Percentiles rank a stretch among this genome's conserved stretches.
Conservation (phyloP, 2,113 vertebrate species). For the Labeo rohita region DNA sequence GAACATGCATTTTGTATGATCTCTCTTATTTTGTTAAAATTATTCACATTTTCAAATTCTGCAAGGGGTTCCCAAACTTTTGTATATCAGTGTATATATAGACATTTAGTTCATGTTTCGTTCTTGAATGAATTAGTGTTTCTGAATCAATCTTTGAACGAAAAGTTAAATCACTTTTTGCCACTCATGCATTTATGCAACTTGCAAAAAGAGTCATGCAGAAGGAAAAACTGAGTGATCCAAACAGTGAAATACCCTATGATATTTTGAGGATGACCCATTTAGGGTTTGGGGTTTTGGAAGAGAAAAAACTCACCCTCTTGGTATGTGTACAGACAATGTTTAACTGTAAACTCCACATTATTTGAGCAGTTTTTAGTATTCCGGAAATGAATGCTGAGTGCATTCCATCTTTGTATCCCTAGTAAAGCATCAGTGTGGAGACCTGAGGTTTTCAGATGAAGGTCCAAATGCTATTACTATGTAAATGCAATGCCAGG, state of each 20-base stretch:
- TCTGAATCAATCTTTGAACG: not conserved
- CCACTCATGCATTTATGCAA: not conserved
- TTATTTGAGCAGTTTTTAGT: not conserved
- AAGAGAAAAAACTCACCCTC: not conserved
- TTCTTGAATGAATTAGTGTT: not conserved
- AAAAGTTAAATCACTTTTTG: not conserved
- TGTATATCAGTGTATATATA: not conserved
- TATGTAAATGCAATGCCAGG: constrained; percentile 78
- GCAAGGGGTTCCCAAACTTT: no score
- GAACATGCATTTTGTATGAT: no score
- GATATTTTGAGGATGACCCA: not conserved
- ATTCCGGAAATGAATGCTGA: constrained; percentile 6
- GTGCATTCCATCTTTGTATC: constrained; percentile 47
- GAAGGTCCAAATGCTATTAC: constrained; percentile 74
- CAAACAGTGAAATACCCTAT: not conserved
- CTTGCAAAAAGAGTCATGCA: not conserved
- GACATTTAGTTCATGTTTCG: not conserved
- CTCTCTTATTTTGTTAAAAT: no score
- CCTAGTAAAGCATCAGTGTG: constrained; percentile 44
- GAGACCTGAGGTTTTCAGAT: constrained; percentile 58
- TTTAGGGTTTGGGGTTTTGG: no score
- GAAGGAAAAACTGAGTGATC: not conserved
- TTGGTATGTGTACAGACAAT: not conserved
- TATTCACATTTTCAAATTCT: no score
- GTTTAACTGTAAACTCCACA: not conserved